A percentile compares a stretch with the other conserved stretches of the same genome.
Conservation (phyloP, 1,140 invertebrate genomes). For the Lysiphlebus fabarum region DNA sequence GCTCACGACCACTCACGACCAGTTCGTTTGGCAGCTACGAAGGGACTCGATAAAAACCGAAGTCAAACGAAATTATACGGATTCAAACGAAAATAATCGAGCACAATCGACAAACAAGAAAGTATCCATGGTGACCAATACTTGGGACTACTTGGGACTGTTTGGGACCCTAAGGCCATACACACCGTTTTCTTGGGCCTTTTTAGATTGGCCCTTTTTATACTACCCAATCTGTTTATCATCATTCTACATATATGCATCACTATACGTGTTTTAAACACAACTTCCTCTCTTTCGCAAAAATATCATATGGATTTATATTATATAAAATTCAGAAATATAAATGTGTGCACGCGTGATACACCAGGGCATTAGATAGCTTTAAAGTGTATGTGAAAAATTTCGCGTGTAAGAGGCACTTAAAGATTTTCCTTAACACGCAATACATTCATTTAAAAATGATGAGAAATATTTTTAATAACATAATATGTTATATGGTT, state of each 20-base stretch:
- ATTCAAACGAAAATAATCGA: slow-evolving; percentile 20
- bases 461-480: slow-evolving; percentile 15
- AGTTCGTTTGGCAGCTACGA: slow-evolving; percentile 46
- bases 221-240: too few species aligned
- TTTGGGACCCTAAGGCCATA: slow-evolving; percentile 13
- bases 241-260: too few species aligned
- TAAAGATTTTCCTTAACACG: slow-evolving; percentile 15
- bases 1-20: slow-evolving; percentile 40
- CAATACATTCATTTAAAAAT: slow-evolving; percentile 21
- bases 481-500: slow-evolving; percentile 2
- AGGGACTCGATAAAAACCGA: slow-evolving; percentile 21
- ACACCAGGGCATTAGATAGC: too few species aligned
- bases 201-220: background rate
- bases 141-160: slow-evolving; percentile 30
- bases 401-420: slow-evolving; percentile 2
- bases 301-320: too few species aligned
- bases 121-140: slow-evolving; percentile 44
- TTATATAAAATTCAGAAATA: too few species aligned
- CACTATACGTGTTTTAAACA: too few species aligned
- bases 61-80: slow-evolving; percentile 29
- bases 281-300: too few species aligned
- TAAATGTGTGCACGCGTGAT: too few species aligned
- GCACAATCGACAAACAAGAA: slow-evolving; percentile 17
- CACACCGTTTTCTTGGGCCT: slow-evolving; percentile 8
- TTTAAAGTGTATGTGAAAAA: too few species aligned